Evolutionary conservation across 2,888 invertebrate genomes (phyloP), one percentile per base, ranked within the genome.

Genomic region (Cecidostiba fungosa): DNA sequence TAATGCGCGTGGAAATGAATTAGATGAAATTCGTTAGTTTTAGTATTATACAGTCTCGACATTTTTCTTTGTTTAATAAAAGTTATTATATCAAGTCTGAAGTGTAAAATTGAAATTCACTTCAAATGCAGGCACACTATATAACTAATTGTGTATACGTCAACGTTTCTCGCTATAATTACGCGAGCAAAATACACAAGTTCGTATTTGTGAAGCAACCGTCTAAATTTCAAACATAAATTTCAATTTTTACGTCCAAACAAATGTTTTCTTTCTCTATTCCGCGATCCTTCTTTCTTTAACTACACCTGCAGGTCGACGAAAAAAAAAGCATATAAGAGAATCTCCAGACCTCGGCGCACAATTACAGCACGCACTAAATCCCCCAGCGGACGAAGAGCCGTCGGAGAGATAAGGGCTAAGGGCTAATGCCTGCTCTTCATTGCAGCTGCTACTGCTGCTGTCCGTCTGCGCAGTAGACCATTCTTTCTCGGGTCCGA

Each of bases 331-430:
- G 2, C 4, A 54, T 5, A 12, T 2, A 62, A 26, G 26, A 16
- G 23, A 23, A 43, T 47, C 36, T 43, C 32, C 59, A 70, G 26
- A 70, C 50, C 76, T 23, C 19, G 70, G 19, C 70, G 36, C 19
- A 76, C 69, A 83, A 83, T 83, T 83, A 77, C 70, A 54, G 32
- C 70, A 83, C 72, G 72, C 72, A 83, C 77, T 83, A 77, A 83
- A 77, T 83, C 54, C 43, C 70, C n/a, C n/a, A 8, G 19, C n/a
- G 36, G 23, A 66, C 43, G 76, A 59, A 70, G 29, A 77, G 72
- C n/a, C 54, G 70, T 62, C 62, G 8, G 3, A 6, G 50, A 76
- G 82, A 82, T 82, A 76, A 82, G 76, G 26, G 3, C 76, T 32
- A 14, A 69, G 36, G 76, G 23, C 23, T 82, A 82, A 82, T 82